Conservation (phyloP, 1,140 invertebrate species). For the Orussus abietinus region DNA sequence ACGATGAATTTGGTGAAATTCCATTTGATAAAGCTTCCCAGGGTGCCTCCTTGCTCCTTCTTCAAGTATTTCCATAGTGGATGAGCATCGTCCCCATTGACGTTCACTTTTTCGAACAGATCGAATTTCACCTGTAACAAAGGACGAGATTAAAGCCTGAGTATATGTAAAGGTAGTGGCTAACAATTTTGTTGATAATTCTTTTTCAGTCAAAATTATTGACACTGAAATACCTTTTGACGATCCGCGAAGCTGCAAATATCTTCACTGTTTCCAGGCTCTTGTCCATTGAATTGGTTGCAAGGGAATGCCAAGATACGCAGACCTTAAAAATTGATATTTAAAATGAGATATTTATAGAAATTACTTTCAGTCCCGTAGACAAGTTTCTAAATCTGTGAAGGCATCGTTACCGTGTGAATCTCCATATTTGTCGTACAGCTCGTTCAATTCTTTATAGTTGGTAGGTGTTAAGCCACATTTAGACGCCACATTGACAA, state of each 20-base stretch:
- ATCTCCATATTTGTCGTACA: slow-evolving; percentile 72
- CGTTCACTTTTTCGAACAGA: slow-evolving; percentile 74
- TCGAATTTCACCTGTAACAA: slow-evolving; percentile 44
- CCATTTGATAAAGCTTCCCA: slow-evolving; percentile 90
- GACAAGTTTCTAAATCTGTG: not conserved
- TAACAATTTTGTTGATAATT: slow-evolving; percentile 13
- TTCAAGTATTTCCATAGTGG: slow-evolving; percentile 89
- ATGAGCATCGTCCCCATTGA: slow-evolving; percentile 82
- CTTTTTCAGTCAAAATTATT: not conserved
- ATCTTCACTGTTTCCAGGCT: slow-evolving; percentile 67
- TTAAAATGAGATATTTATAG: slow-evolving; percentile 11
- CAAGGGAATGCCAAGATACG: slow-evolving; percentile 91
- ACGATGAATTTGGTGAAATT: slow-evolving; percentile 97
- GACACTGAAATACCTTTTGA: slow-evolving; percentile 68
- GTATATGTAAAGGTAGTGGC: too few relatives aligned
- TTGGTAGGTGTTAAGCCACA: slow-evolving; percentile 81
- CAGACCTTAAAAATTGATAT: slow-evolving; percentile 52
- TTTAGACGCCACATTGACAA: slow-evolving; percentile 87
- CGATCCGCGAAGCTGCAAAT: slow-evolving; percentile 73
- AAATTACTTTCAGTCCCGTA: slow-evolving; percentile 7
- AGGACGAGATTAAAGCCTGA: not conserved
- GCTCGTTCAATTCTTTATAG: slow-evolving; percentile 72
- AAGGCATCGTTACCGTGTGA: slow-evolving; percentile 48
- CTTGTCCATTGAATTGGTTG: slow-evolving; percentile 87
- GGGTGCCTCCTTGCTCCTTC: slow-evolving; percentile 71